Percentiles rank a stretch among this genome's conserved stretches.
phyloP scores from a whole-genome alignment of 2,113 vertebrate species.

The Tupaia chinensis region DNA sequence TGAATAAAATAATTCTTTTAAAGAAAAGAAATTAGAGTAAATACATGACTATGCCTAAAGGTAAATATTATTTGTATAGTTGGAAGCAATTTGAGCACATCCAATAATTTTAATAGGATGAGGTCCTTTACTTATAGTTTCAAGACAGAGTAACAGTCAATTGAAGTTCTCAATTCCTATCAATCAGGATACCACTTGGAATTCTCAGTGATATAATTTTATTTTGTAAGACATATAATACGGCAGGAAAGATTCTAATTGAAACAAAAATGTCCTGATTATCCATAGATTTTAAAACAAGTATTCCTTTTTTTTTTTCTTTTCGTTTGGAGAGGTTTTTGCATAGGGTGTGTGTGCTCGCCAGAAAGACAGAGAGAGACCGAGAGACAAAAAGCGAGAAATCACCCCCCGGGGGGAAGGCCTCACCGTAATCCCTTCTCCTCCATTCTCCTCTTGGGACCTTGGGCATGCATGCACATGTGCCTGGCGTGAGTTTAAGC shows the following conservation, averaged over 20 bases:
- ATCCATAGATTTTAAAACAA: background rate
- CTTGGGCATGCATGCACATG: no score
- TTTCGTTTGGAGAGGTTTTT: no score
- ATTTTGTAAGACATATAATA: background rate
- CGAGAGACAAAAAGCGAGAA: no score
- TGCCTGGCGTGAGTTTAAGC: no score
- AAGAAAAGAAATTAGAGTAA: background rate
- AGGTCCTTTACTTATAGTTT: background rate
- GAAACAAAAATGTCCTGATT: background rate
- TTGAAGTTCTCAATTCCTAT: background rate
- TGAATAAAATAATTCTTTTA: no score
- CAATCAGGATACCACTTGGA: conserved; percentile 9
- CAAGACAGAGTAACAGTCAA: conserved; percentile 5
- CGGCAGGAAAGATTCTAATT: background rate
- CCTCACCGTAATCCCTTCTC: no score
- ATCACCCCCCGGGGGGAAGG: no score
- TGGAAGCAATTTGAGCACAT: conserved; percentile 13
- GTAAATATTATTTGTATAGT: background rate
- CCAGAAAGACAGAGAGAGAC: no score
- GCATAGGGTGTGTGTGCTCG: no score
- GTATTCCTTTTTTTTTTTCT: background rate
- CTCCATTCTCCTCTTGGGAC: no score
- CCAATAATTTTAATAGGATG: background rate
- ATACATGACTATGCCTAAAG: background rate
- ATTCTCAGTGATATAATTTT: background rate